A percentile compares a stretch with the other conserved stretches of the same genome.
phyloP scores from a whole-genome alignment of 2,113 vertebrate genomes.

The Camelus dromedarius region DNA sequence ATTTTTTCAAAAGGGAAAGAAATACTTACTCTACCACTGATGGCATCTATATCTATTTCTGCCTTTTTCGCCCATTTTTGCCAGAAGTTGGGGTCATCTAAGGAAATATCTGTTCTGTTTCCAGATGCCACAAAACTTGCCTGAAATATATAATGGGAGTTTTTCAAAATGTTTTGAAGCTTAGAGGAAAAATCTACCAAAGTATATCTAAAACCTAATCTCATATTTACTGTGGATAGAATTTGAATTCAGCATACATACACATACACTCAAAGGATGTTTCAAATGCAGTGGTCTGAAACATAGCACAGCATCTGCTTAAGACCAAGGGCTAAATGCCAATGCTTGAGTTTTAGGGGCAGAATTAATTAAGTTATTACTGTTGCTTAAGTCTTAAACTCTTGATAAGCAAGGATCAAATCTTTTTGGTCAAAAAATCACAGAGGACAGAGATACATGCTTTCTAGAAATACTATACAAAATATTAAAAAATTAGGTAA shows the following conservation, averaged over 20 bases:
- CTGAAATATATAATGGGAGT: slow-evolving; percentile 87
- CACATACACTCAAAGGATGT: background rate
- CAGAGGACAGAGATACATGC: background rate
- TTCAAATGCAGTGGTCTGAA: slow-evolving; percentile 21
- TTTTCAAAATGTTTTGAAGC: slow-evolving; percentile 57
- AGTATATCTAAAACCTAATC: slow-evolving; percentile 8
- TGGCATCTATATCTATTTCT: slow-evolving; percentile 96
- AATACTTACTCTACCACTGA: slow-evolving; percentile 96
- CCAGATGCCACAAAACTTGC: slow-evolving; percentile 99
- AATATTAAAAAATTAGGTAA: slow-evolving; percentile 25
- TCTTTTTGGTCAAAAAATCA: background rate
- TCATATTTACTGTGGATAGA: slow-evolving; percentile 22
- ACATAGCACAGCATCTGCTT: background rate
- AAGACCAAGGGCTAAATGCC: background rate
- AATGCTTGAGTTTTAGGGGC: background rate
- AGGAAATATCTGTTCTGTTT: slow-evolving; percentile 98
- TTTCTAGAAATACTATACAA: background rate
- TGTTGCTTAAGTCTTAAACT: background rate
- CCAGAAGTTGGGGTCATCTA: slow-evolving; percentile 99
- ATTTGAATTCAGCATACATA: background rate
- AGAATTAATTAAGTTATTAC: background rate
- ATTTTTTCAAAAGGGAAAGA: background rate
- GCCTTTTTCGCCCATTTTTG: slow-evolving; percentile 99
- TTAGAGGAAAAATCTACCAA: slow-evolving; percentile 8
- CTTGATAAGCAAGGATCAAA: background rate